Percentiles rank a stretch among this genome's conserved stretches.
These are phyloP conservation scores for Acheta domesticus DNA, from an alignment of 2,888 invertebrate species.

Conservation along the genomic window DNA sequence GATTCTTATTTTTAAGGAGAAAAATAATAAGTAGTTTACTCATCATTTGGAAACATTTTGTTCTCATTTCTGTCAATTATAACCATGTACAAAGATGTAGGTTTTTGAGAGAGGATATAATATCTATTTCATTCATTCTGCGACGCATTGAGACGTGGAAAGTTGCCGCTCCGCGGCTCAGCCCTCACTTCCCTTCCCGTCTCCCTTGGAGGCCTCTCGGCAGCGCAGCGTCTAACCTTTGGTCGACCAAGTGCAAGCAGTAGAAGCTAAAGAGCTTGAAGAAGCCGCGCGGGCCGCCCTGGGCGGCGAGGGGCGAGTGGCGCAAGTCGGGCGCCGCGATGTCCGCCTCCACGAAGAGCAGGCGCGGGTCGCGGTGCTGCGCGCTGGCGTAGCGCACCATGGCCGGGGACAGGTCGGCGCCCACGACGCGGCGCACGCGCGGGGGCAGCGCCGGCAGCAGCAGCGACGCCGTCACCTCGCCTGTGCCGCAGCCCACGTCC, in stretches of 20 bases:
- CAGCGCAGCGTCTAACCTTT: slow-evolving; percentile 54
- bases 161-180: too few relatives aligned
- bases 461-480: slow-evolving; percentile 63
- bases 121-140: too few relatives aligned
- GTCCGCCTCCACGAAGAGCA: slow-evolving; percentile 53
- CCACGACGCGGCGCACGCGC: slow-evolving; percentile 55
- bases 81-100: too few relatives aligned
- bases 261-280: slow-evolving; percentile 74
- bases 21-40: too few relatives aligned
- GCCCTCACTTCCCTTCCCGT: too few relatives aligned
- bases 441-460: slow-evolving; percentile 60
- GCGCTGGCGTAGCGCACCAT: slow-evolving; percentile 64
- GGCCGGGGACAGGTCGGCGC: slow-evolving; percentile 65
- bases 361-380: slow-evolving; percentile 46
- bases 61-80: too few relatives aligned
- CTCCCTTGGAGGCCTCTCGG: neutral
- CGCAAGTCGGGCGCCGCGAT: slow-evolving; percentile 55
- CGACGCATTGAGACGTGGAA: too few relatives aligned
- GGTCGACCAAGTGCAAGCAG: slow-evolving; percentile 76
- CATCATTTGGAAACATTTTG: too few relatives aligned
- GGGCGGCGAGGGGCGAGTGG: slow-evolving; percentile 33
- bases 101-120: too few relatives aligned
- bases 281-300: slow-evolving; percentile 49
- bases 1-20: too few relatives aligned
- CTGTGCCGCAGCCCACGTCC: slow-evolving; percentile 74